These are phyloP conservation scores for Drosophila nr. perissopoda DNA, from an alignment of 2,888 invertebrate species.

Conservation along the genomic window DNA sequence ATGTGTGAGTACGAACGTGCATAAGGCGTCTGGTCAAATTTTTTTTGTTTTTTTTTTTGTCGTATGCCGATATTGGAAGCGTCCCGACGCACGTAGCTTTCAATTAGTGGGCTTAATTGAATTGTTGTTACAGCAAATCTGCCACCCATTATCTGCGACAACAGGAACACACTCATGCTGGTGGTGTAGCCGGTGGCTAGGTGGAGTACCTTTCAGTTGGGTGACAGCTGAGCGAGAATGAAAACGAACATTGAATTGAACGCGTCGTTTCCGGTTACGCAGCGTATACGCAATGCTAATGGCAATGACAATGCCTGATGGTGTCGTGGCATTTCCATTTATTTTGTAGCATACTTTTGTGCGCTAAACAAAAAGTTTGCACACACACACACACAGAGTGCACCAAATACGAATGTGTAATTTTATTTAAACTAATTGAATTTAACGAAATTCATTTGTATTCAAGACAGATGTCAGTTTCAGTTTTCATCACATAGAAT, in stretches of 20 bases:
- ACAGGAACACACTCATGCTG: conserved; percentile 1
- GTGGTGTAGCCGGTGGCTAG: background rate
- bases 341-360: conserved; percentile 37
- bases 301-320: conserved; percentile 6
- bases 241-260: conserved; percentile 51
- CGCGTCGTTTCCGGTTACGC: conserved; percentile 67
- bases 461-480: conserved; percentile 38
- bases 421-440: conserved; percentile 78
- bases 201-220: conserved; percentile 8
- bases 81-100: conserved; percentile 60
- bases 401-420: conserved; percentile 29
- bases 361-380: conserved; percentile 53
- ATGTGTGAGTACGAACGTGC: conserved; percentile 1
- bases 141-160: conserved; percentile 50
- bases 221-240: conserved; percentile 17
- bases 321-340: conserved; percentile 10
- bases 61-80: conserved; percentile 47
- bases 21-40: conserved; percentile 9
- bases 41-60: conserved; percentile 15
- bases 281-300: conserved; percentile 58
- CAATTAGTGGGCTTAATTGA: conserved; percentile 82
- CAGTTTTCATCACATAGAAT: conserved; percentile 22
- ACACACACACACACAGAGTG: conserved; percentile 1
- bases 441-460: conserved; percentile 68
- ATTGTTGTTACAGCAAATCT: conserved; percentile 81